These are phyloP conservation scores for Coregonus sp. DNA, from an alignment of 2,797 vertebrate species.

Conservation along the genomic window DNA sequence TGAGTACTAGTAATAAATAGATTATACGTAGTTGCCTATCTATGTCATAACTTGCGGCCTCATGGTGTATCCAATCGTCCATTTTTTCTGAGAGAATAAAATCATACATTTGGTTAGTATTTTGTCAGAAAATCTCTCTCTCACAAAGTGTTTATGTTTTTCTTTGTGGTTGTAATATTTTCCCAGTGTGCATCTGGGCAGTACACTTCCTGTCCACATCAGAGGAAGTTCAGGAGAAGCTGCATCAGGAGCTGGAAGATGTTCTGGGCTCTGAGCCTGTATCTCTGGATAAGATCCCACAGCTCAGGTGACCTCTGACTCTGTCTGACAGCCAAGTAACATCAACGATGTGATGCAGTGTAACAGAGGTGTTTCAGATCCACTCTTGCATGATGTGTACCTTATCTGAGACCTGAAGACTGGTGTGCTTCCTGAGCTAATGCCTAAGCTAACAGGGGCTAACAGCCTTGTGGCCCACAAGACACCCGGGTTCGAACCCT, in stretches of 20 bases:
- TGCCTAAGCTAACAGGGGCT: not conserved
- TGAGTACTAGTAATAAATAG: conserved; percentile 68
- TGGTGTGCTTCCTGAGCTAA: not conserved
- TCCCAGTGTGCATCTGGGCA: conserved; percentile 92
- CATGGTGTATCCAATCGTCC: not conserved
- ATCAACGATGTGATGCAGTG: not conserved
- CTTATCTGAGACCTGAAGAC: not conserved
- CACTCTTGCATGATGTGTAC: not conserved
- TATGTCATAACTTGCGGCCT: not conserved
- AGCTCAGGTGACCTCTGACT: conserved; percentile 81
- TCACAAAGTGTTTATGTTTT: not conserved
- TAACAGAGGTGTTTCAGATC: not conserved
- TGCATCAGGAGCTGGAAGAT: conserved; percentile 81
- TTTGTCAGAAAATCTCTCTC: not conserved
- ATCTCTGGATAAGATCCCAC: conserved; percentile 86
- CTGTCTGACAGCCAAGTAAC: not conserved
- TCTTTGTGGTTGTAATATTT: conserved; percentile 13
- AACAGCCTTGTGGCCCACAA: too few relatives aligned
- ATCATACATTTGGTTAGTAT: not conserved
- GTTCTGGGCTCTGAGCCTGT: conserved; percentile 86
- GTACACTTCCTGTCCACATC: conserved; percentile 90
- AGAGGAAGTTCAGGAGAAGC: conserved; percentile 87
- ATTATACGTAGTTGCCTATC: not conserved
- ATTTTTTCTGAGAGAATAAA: not conserved
- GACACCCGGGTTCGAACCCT: too few relatives aligned